These are phyloP conservation scores for Temnothorax rugatulus DNA, from an alignment of 2,888 invertebrate species.

Conservation along the genomic window DNA sequence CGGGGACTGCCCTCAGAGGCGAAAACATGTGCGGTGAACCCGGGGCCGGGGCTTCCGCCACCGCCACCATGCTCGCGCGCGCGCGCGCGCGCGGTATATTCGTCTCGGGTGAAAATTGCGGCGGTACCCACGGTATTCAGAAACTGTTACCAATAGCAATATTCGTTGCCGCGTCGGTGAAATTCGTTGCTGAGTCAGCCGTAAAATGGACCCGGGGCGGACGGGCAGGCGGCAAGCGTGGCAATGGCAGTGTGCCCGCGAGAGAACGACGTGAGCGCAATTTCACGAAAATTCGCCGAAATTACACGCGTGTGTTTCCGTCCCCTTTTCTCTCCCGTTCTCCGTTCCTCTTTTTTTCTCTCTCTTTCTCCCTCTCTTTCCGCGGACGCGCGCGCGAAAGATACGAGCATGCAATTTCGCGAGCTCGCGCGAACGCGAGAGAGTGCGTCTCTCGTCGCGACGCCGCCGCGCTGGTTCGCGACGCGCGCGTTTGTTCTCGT, in stretches of 20 bases:
- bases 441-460: background rate
- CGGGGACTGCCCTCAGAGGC: slow-evolving; percentile 5
- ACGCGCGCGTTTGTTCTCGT: slow-evolving; percentile 36
- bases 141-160: slow-evolving; percentile 57
- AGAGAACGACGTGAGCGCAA: slow-evolving; percentile 50
- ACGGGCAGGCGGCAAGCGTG: slow-evolving; percentile 8
- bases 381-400: background rate
- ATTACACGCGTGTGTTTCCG: slow-evolving; percentile 50
- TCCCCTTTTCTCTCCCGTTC: background rate
- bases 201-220: slow-evolving; percentile 51
- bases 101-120: slow-evolving; percentile 54
- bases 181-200: slow-evolving; percentile 57
- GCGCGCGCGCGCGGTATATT: slow-evolving; percentile 36
- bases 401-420: slow-evolving; percentile 28
- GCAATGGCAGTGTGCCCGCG: slow-evolving; percentile 52
- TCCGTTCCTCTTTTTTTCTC: background rate
- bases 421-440: background rate
- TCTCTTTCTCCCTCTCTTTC: background rate
- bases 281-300: slow-evolving; percentile 46
- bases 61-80: background rate
- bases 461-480: background rate
- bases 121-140: slow-evolving; percentile 51
- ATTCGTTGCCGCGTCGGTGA: slow-evolving; percentile 57
- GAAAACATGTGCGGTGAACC: slow-evolving; percentile 52
- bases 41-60: slow-evolving; percentile 3